Conservation (phyloP, 2,113 vertebrate species). For the Oryzias curvinotus region DNA sequence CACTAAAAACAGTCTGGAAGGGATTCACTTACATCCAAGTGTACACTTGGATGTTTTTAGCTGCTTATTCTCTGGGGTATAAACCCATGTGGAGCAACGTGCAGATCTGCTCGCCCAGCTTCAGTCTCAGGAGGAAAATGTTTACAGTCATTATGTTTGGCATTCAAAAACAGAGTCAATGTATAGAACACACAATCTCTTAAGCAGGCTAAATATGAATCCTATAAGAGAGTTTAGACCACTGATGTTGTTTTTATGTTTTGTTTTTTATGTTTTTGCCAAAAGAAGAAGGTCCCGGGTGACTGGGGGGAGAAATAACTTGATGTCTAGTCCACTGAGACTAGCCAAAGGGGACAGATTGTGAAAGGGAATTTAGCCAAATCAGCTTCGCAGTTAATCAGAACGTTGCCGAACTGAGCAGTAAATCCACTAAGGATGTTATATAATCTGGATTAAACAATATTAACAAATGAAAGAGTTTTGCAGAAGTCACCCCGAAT, state of each 20-base stretch:
- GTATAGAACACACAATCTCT: conserved; percentile 26
- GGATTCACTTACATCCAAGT: too few species aligned
- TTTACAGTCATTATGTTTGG: conserved; percentile 36
- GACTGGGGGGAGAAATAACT: not conserved
- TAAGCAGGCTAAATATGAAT: not conserved
- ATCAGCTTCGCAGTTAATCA: conserved; percentile 23
- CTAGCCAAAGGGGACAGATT: not conserved
- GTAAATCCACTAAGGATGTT: conserved; percentile 7
- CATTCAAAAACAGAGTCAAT: conserved; percentile 9
- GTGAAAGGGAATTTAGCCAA: conserved; percentile 3
- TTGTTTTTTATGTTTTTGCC: too few species aligned
- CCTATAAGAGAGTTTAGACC: not conserved
- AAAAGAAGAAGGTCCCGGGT: not conserved
- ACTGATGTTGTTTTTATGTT: not conserved
- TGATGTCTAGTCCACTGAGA: not conserved
- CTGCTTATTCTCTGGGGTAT: conserved; percentile 16
- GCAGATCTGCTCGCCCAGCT: conserved; percentile 7
- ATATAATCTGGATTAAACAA: conserved; percentile 19
- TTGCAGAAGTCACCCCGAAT: not conserved
- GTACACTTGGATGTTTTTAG: too few species aligned
- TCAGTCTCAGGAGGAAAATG: conserved; percentile 27
- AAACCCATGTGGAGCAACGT: conserved; percentile 9
- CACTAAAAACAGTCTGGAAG: too few species aligned
- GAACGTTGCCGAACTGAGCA: not conserved
- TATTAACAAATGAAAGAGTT: not conserved